Evolutionary conservation across 2,113 vertebrate genomes (phyloP).

Genomic region (Phalacrocorax aristotelis): DNA sequence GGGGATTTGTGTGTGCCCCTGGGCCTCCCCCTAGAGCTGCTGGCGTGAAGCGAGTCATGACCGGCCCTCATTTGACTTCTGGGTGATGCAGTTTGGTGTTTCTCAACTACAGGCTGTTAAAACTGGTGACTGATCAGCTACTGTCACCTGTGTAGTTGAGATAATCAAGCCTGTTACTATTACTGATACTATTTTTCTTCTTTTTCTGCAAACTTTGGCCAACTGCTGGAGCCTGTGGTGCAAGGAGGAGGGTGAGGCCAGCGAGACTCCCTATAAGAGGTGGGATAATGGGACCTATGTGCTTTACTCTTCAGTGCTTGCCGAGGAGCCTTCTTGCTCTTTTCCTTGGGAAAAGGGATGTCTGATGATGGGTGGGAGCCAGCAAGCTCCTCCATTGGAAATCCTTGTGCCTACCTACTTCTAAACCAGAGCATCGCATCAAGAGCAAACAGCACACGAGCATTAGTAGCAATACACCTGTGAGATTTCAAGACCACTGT

Average conservation of each 20-base stretch:
- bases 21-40: accelerated
- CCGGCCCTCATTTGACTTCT: constrained; percentile 30
- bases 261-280: not conserved
- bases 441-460: not conserved
- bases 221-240: not conserved
- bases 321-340: not conserved
- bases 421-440: not conserved
- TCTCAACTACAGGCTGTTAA: constrained; percentile 38
- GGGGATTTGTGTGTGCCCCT: not conserved
- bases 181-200: not conserved
- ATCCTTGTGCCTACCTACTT: not conserved
- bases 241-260: not conserved
- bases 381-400: not conserved
- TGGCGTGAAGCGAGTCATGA: not conserved
- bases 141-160: constrained; percentile 9
- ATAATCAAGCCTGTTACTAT: constrained; percentile 40
- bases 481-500: not conserved
- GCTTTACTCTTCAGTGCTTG: not conserved
- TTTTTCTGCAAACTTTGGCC: not conserved
- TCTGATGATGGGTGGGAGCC: not conserved
- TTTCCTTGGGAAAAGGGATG: not conserved
- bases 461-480: not conserved
- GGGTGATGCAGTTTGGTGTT: constrained; percentile 18
- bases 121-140: constrained; percentile 44
- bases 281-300: not conserved